A percentile compares a stretch with the other conserved stretches of the same genome.
phyloP scores from a whole-genome alignment of 92 coral and sea anemone genomes.

The Epizoanthus scotinus region DNA sequence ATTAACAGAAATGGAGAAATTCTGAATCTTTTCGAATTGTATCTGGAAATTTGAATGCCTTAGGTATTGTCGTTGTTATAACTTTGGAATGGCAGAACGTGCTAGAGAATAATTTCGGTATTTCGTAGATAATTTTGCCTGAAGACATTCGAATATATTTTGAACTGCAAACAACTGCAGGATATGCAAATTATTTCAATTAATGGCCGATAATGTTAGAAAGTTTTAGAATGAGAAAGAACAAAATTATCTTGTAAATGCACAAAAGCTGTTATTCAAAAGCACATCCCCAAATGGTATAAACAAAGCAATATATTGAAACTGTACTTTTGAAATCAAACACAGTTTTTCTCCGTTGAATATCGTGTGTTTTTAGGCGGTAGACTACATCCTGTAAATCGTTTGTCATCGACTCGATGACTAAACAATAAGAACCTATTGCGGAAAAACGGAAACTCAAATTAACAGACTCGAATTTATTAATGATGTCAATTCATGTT shows the following conservation, averaged over 20 bases:
- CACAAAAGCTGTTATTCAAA: neutral
- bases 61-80: neutral
- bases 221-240: constrained; percentile 7
- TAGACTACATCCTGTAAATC: neutral
- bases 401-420: neutral
- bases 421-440: constrained; percentile 16
- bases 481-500: neutral
- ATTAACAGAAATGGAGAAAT: neutral
- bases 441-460: constrained; percentile 28
- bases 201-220: constrained; percentile 1
- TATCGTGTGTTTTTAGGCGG: neutral
- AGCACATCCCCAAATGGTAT: neutral
- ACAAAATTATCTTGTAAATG: neutral
- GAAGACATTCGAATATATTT: neutral
- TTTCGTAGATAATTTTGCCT: neutral
- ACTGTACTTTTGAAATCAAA: neutral
- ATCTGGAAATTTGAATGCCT: neutral
- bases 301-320: neutral
- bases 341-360: neutral
- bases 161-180: constrained; percentile 1
- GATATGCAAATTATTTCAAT: constrained; percentile 8
- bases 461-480: neutral
- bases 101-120: neutral
- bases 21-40: neutral
- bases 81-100: neutral